A percentile compares a stretch with the other conserved stretches of the same genome.
These are phyloP conservation scores for Hylaeus anthracinus DNA, from an alignment of 1,140 invertebrate genomes.

Conservation along the genomic window DNA sequence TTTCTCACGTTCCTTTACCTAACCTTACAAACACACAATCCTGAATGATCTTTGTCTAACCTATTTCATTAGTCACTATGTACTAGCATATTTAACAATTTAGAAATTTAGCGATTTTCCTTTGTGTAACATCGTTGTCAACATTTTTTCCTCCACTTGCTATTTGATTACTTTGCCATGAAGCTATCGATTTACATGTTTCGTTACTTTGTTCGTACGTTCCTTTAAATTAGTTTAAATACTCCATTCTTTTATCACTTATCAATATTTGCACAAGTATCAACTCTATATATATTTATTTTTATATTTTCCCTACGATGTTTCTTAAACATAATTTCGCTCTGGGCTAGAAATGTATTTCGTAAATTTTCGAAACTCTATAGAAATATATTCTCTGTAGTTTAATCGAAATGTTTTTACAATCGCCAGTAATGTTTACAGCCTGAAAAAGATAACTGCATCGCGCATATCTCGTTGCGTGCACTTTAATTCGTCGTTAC, in stretches of 20 bases:
- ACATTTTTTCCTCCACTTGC: neutral
- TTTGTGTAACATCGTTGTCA: neutral
- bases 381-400: too few relatives aligned
- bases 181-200: neutral
- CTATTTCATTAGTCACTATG: conserved; percentile 1
- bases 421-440: neutral
- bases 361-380: neutral
- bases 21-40: conserved; percentile 7
- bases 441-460: neutral
- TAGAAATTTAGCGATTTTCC: too few relatives aligned
- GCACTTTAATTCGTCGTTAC: neutral
- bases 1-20: neutral
- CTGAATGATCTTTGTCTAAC: conserved; percentile 5
- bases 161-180: too few relatives aligned
- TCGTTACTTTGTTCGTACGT: too few relatives aligned
- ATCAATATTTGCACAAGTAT: neutral
- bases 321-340: too few relatives aligned
- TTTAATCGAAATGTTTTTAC: neutral
- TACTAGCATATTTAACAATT: neutral
- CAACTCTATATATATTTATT: too few relatives aligned
- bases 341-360: neutral
- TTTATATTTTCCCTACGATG: neutral
- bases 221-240: too few relatives aligned
- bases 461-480: neutral
- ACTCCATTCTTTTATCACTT: neutral